Evolutionary conservation across 1,140 invertebrate genomes (phyloP), one percentile per base, ranked within the genome.

Genomic region (Pteromalus puparum): DNA sequence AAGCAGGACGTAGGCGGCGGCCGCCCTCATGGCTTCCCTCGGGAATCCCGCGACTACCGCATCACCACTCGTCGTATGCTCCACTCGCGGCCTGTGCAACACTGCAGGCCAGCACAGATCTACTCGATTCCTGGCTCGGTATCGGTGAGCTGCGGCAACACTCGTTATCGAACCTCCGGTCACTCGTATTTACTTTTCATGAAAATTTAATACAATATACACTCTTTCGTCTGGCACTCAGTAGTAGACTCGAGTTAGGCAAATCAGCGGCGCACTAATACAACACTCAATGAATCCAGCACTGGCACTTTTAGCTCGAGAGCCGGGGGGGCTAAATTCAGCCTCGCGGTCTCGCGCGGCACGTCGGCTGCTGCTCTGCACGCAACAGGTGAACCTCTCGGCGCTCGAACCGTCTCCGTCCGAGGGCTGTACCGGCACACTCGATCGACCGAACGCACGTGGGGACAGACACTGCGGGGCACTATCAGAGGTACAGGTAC

Each of bases 11-110:
- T 92, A 93, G 90, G 91, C 90, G 91, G 90, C 91, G 91, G 92
- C 91, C 91, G 92, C 91, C 92, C 92, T 93, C 92, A 93, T 93
- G 92, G 91, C 92, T 93, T 92, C 91, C 92, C 91, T 92, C 88
- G 90, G 90, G 89, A 89, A 78, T 65, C 91, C 91, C 89, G 88
- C 90, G 89, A 93, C 92, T 93, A 93, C 92, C 92, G 92, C 92
- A 93, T 93, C 92, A 93, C 92, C 90, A 90, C 89, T 90, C 86
- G 87, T 89, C 90, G 30, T 82, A 21, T 82, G 53, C 77, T 68
- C 9, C 46, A 80, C 76, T 81, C 65, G 73, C 87, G 85, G 82
- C 83, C 67, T 46, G 68, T 74, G 76, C 85, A 72, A 61, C 84
- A 83, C 79, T 82, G 21, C 53, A 61, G 87, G 83, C 78, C 83